These are phyloP conservation scores for Lycopodina hypogea DNA, from an alignment of 37 sponge, comb jelly and placozoan species.

Conservation along the genomic window DNA sequence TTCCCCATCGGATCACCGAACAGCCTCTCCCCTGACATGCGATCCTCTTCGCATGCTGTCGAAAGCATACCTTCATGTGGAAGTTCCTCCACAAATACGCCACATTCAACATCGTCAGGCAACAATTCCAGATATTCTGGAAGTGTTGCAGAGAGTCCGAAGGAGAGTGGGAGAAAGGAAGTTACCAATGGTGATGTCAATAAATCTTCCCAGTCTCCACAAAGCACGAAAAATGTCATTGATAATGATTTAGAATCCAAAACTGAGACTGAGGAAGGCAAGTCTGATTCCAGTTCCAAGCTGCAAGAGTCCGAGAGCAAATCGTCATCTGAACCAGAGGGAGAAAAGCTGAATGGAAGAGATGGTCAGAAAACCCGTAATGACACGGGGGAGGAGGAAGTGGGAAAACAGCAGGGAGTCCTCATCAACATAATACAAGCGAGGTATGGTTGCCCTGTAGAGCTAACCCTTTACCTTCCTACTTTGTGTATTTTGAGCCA, in stretches of 20 bases:
- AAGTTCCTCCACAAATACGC: neutral
- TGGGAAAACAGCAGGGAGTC: neutral
- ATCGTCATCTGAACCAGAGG: neutral
- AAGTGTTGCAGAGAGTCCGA: no score
- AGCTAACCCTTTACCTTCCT: constrained; percentile 29
- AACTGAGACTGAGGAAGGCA: no score
- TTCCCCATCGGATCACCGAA: neutral
- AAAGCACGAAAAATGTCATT: no score
- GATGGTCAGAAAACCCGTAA: neutral
- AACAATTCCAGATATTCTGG: neutral
- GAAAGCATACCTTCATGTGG: neutral
- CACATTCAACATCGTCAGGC: neutral
- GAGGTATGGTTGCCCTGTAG: constrained; percentile 10
- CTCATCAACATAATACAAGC: neutral
- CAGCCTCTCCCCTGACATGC: neutral
- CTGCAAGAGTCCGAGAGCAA: neutral
- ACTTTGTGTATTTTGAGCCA: no score
- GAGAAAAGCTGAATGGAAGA: neutral
- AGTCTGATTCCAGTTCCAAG: constrained; percentile 12
- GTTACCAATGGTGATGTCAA: neutral
- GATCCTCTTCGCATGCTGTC: constrained; percentile 6
- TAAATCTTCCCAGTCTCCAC: no score
- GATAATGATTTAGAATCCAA: no score
- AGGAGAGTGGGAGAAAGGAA: no score
- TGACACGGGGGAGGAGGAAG: neutral